Conservation (phyloP, 2,888 invertebrate species). For the Folsomia manolachei region DNA sequence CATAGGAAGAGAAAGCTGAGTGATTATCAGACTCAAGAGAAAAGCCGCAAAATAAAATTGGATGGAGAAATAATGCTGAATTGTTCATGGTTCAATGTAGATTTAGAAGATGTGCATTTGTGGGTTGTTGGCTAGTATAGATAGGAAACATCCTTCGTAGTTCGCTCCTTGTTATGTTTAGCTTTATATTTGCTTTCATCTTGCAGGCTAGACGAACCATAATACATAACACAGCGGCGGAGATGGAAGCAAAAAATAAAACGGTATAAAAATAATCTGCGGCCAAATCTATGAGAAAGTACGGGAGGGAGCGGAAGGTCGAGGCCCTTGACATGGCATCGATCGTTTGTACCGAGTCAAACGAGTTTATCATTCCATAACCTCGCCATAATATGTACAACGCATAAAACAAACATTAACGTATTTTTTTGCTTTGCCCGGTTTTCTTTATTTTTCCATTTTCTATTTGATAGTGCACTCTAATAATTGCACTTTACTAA, state of each 20-base stretch:
- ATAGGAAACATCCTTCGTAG: too few relatives aligned
- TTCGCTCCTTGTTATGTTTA: background rate
- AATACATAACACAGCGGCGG: background rate
- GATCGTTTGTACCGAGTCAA: conserved; percentile 18
- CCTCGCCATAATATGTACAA: too few relatives aligned
- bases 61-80: background rate
- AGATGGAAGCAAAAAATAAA: background rate
- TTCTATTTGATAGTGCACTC: background rate
- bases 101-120: background rate
- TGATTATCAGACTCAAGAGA: background rate
- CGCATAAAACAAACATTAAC: background rate
- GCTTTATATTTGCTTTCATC: background rate
- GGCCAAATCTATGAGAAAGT: background rate
- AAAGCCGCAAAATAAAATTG: background rate
- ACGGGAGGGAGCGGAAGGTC: conserved; percentile 29
- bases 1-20: background rate
- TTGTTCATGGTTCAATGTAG: background rate
- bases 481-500: too few relatives aligned
- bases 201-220: background rate
- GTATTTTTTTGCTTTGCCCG: background rate
- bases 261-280: conserved; percentile 14
- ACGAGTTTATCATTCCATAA: conserved; percentile 1
- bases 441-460: background rate
- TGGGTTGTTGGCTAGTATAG: background rate
- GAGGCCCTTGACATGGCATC: conserved; percentile 30